Conservation (phyloP, 2,888 invertebrate species). For the Venusia cambrica region DNA sequence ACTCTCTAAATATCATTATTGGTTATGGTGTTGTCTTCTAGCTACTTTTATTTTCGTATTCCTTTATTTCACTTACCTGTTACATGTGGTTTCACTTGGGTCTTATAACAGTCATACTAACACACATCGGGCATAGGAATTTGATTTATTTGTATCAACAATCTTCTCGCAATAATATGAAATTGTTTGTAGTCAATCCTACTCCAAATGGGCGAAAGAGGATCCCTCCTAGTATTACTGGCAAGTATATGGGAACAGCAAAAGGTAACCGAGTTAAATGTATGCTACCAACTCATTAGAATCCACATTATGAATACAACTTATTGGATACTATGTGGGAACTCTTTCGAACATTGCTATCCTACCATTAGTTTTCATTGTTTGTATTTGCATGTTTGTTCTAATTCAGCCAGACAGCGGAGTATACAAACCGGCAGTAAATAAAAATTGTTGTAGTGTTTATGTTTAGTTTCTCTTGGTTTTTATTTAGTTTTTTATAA, state of each 20-base stretch:
- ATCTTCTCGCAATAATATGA: conserved; percentile 30
- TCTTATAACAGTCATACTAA: conserved; percentile 20
- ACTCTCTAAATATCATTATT: no score
- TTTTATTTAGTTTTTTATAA: no score
- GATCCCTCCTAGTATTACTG: conserved; percentile 73
- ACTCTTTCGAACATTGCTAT: conserved; percentile 53
- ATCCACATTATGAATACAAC: conserved; percentile 31
- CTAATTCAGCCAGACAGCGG: no score
- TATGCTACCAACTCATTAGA: conserved; percentile 40
- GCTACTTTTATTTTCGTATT: no score
- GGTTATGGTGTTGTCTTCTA: no score
- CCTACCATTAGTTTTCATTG: conserved; percentile 21
- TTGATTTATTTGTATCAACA: conserved; percentile 11
- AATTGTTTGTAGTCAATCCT: conserved; percentile 69
- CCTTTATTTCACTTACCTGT: no score
- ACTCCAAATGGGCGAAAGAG: conserved; percentile 76
- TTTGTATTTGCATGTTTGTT: conserved; percentile 11
- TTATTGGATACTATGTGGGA: conserved; percentile 54
- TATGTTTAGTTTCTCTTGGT: no score
- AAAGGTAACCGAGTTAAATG: conserved; percentile 56
- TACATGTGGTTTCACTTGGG: conserved; percentile 10
- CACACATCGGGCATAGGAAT: conserved; percentile 18
- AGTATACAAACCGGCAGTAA: no score
- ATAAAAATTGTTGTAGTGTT: no score
- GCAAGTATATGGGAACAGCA: conserved; percentile 62